Conservation (phyloP, 2,113 vertebrate genomes). For the Talpa occidentalis region DNA sequence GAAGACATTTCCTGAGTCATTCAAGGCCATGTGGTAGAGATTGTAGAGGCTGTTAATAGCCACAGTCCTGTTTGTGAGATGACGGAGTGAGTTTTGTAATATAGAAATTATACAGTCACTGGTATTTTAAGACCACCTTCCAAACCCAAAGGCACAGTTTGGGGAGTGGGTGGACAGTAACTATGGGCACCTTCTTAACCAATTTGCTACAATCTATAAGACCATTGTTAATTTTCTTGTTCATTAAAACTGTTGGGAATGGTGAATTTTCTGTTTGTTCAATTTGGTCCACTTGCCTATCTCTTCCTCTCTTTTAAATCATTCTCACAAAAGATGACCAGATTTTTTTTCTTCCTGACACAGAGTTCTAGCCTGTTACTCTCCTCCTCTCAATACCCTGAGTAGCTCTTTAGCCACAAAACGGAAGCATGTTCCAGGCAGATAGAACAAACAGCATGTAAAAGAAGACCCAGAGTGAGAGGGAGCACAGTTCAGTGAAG, state of each 20-base stretch:
- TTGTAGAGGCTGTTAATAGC: background rate
- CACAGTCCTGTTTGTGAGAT: background rate
- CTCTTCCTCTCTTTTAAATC: background rate
- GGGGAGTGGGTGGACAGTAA: background rate
- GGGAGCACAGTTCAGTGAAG: background rate
- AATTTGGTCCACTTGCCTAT: background rate
- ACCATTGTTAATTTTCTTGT: background rate
- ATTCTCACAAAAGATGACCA: background rate
- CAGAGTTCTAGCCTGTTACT: background rate
- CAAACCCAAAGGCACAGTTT: background rate
- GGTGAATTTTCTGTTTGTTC: background rate
- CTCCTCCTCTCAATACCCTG: background rate
- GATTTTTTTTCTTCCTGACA: background rate
- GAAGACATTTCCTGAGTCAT: background rate
- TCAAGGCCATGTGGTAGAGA: background rate
- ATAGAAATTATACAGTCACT: background rate
- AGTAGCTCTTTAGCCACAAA: background rate
- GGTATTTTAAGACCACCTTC: background rate
- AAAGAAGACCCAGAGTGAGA: background rate
- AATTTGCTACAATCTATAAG: background rate
- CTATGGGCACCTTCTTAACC: background rate
- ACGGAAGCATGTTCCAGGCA: background rate
- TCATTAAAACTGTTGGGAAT: background rate
- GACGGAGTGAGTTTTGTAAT: background rate
- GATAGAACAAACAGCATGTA: background rate